Conservation (phyloP, 1,140 invertebrate genomes). For the Colletes gigas region DNA sequence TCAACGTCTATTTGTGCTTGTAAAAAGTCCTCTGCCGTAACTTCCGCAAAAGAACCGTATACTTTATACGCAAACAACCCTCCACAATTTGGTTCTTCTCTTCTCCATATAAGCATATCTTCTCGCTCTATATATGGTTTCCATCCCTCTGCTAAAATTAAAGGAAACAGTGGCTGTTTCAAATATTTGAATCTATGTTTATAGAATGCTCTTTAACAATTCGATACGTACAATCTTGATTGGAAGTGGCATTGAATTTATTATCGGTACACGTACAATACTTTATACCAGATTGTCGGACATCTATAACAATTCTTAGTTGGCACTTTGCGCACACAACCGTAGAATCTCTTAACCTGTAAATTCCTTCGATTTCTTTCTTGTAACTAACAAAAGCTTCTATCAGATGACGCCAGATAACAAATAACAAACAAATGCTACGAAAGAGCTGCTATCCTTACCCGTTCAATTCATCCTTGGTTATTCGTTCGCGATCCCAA, state of each 20-base stretch:
- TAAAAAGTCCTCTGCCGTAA: constrained; percentile 89
- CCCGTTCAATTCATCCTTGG: constrained; percentile 80
- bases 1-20: constrained; percentile 90
- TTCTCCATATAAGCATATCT: constrained; percentile 91
- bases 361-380: constrained; percentile 81
- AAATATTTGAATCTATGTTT: neutral
- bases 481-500: constrained; percentile 82
- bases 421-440: neutral
- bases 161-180: neutral
- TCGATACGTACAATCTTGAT: constrained; percentile 59
- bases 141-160: constrained; percentile 84
- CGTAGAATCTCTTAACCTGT: constrained; percentile 81
- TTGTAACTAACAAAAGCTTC: constrained; percentile 72
- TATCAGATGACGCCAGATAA: neutral
- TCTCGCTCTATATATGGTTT: constrained; percentile 89
- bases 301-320: constrained; percentile 83
- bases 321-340: constrained; percentile 83
- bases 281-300: constrained; percentile 77
- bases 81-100: constrained; percentile 83
- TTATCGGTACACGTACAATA: constrained; percentile 81
- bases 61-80: constrained; percentile 93
- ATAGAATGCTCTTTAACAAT: neutral
- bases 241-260: constrained; percentile 40
- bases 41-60: constrained; percentile 90
- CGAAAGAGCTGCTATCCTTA: constrained; percentile 44